A percentile compares a stretch with the other conserved stretches of the same genome.
Evolutionary conservation across 2,888 invertebrate genomes (phyloP).

Genomic region (Caenorhabditis wallacei): DNA sequence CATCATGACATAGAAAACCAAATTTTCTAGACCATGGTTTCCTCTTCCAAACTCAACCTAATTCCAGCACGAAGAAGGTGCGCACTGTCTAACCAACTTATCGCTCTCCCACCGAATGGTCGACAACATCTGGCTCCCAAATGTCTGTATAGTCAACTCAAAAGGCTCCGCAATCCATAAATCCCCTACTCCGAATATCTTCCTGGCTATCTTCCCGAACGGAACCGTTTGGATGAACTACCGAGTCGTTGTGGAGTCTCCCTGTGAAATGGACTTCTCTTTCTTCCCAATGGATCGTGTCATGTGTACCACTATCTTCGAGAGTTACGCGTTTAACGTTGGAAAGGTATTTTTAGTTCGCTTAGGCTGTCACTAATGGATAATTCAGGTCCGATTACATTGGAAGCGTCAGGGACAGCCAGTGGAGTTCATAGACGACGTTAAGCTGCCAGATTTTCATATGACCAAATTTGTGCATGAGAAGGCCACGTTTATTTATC

Average conservation of each 20-base stretch:
- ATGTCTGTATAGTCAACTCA: conserved; percentile 80
- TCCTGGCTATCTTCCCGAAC: conserved; percentile 82
- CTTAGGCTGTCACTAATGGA: too few relatives aligned
- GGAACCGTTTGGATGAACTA: conserved; percentile 82
- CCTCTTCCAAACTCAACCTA: background rate
- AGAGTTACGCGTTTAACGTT: conserved; percentile 82
- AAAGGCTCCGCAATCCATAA: conserved; percentile 79
- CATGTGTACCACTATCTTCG: conserved; percentile 82
- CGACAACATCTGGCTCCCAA: conserved; percentile 82
- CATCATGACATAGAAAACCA: background rate
- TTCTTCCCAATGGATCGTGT: conserved; percentile 81
- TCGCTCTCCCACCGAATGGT: conserved; percentile 81
- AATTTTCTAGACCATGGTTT: background rate
- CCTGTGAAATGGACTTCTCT: conserved; percentile 82
- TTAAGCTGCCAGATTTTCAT: conserved; percentile 78
- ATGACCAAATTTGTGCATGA: conserved; percentile 76
- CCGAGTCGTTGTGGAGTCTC: conserved; percentile 80
- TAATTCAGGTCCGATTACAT: conserved; percentile 76
- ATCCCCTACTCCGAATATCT: conserved; percentile 83
- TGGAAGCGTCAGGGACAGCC: conserved; percentile 81
- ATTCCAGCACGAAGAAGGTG: conserved; percentile 81
- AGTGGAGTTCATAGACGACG: conserved; percentile 81
- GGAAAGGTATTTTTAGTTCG: conserved; percentile 76
- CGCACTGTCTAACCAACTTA: conserved; percentile 82
- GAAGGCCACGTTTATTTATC: conserved; percentile 82